Evolutionary conservation across 2,113 vertebrate species (phyloP).

Genomic region (Furnarius figulus): DNA sequence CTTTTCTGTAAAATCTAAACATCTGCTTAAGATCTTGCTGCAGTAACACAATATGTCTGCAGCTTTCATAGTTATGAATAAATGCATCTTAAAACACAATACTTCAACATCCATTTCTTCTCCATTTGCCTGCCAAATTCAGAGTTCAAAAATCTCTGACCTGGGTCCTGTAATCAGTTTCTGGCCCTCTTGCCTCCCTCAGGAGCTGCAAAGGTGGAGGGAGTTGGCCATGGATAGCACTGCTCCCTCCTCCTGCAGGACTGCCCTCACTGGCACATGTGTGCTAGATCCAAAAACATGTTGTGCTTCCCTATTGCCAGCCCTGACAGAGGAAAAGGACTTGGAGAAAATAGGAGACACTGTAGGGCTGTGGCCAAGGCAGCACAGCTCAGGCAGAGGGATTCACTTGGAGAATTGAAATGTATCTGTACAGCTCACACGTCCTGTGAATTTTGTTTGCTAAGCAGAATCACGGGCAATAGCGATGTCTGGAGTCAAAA

Average conservation of each 20-base stretch:
- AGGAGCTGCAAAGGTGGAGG: not conserved
- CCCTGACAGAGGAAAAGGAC: not conserved
- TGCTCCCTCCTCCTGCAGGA: not conserved
- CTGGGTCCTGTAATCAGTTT: constrained; percentile 7
- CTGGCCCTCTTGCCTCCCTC: not conserved
- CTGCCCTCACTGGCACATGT: not conserved
- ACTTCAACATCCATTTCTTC: not conserved
- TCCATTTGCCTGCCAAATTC: constrained; percentile 13
- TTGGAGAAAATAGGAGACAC: not conserved
- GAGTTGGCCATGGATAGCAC: not conserved
- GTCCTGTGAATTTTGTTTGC: not conserved
- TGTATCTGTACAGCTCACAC: not conserved
- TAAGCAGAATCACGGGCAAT: not conserved
- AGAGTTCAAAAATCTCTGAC: constrained; percentile 32
- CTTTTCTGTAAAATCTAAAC: not conserved
- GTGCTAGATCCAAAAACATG: not conserved
- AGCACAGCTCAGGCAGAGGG: not conserved
- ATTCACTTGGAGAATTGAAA: not conserved
- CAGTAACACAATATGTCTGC: constrained; percentile 40
- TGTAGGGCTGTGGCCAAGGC: not conserved
- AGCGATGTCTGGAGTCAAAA: not conserved
- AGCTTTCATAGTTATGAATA: constrained; percentile 16
- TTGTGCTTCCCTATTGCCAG: not conserved
- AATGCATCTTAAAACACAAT: constrained; percentile 36
- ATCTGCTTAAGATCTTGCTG: constrained; percentile 35